Conservation (phyloP, 1,140 invertebrate species). For the Phthorimaea operculella region DNA sequence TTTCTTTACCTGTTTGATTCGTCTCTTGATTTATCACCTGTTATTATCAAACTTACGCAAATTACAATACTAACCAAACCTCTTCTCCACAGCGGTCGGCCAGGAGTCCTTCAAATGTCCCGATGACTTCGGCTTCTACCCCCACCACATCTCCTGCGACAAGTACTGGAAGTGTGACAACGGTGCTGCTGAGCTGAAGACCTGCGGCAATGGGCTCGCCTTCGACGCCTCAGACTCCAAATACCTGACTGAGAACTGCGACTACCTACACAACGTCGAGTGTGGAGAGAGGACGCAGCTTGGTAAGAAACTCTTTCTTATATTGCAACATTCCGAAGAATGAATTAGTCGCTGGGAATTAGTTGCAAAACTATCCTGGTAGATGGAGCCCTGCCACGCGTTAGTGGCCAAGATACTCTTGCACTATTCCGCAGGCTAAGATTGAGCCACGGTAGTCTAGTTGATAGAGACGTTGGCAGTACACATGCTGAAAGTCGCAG, state of each 20-base stretch:
- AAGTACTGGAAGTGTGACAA: slow-evolving; percentile 97
- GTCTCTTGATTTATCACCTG: too few relatives aligned
- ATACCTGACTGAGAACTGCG: slow-evolving; percentile 93
- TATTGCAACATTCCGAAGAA: too few relatives aligned
- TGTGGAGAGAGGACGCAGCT: slow-evolving; percentile 88
- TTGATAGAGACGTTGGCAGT: too few relatives aligned
- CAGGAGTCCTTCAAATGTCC: slow-evolving; percentile 92
- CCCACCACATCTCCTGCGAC: slow-evolving; percentile 89
- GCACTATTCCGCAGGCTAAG: too few relatives aligned
- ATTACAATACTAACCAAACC: neutral
- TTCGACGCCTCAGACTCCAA: slow-evolving; percentile 90
- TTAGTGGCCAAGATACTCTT: too few relatives aligned
- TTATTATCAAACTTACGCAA: neutral
- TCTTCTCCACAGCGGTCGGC: slow-evolving; percentile 70
- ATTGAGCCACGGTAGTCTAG: too few relatives aligned
- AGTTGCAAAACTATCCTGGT: too few relatives aligned
- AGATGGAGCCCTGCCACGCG: too few relatives aligned
- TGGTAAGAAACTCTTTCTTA: slow-evolving; percentile 66
- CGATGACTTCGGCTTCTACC: slow-evolving; percentile 94
- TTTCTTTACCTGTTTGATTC: too few relatives aligned
- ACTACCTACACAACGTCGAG: slow-evolving; percentile 95
- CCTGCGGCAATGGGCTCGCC: slow-evolving; percentile 93
- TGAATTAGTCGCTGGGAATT: too few relatives aligned
- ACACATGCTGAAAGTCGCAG: too few relatives aligned
- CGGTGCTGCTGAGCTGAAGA: slow-evolving; percentile 87